These are phyloP conservation scores for Oscheius onirici DNA, from an alignment of 2,888 invertebrate species.

Conservation along the genomic window DNA sequence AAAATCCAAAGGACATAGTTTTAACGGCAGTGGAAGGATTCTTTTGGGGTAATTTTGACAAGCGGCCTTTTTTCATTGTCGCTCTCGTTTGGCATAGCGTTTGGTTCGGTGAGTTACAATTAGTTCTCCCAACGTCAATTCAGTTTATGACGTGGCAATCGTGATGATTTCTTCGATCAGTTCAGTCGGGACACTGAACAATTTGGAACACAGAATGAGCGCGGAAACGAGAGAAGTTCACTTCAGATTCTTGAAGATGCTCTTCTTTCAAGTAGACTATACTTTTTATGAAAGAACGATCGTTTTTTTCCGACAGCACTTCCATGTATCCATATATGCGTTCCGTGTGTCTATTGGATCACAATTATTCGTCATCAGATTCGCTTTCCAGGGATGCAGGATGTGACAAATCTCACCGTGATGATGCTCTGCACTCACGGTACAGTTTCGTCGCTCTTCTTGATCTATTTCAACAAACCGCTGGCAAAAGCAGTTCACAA, in stretches of 20 bases:
- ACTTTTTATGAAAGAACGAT: background rate
- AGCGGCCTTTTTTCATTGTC: background rate
- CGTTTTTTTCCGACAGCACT: background rate
- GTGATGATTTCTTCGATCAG: background rate
- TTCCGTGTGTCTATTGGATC: background rate
- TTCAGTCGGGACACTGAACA: background rate
- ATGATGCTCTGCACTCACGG: too few species aligned
- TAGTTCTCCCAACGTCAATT: background rate
- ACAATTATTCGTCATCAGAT: background rate
- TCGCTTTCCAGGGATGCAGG: constrained; percentile 4
- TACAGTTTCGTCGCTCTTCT: too few species aligned
- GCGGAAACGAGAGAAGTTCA: background rate
- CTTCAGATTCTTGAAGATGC: background rate
- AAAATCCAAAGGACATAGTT: background rate
- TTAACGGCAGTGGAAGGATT: background rate
- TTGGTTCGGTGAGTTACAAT: background rate
- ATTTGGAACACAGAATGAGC: constrained; percentile 5
- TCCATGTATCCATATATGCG: background rate
- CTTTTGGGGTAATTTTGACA: constrained; percentile 7
- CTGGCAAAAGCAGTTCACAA: too few species aligned
- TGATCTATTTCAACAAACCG: too few species aligned
- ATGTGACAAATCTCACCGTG: constrained; percentile 7
- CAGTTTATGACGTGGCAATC: background rate
- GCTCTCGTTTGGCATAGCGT: background rate
- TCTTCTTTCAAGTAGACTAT: constrained; percentile 1